These are phyloP conservation scores for Rhea pennata DNA, from an alignment of 2,113 vertebrate genomes.

Conservation along the genomic window DNA sequence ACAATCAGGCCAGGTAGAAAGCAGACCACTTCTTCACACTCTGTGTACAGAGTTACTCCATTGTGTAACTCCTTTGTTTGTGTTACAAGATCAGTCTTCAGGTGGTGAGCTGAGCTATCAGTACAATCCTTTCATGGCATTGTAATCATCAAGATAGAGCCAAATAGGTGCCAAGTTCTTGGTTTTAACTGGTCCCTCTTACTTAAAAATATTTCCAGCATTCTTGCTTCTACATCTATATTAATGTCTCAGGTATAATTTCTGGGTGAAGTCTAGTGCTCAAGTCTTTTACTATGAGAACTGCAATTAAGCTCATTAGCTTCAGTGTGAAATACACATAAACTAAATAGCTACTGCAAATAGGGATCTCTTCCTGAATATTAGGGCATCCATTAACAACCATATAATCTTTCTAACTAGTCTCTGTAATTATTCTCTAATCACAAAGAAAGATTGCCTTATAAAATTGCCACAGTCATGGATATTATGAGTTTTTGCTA, in stretches of 20 bases:
- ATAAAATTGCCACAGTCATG: neutral
- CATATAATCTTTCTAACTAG: neutral
- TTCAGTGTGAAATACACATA: neutral
- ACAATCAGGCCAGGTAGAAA: neutral
- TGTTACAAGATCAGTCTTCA: neutral
- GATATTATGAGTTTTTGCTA: neutral
- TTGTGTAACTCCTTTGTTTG: neutral
- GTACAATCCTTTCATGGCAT: neutral
- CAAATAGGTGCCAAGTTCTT: neutral
- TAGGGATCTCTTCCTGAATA: neutral
- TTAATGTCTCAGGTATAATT: neutral
- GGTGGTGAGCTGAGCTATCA: neutral
- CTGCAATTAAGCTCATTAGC: neutral
- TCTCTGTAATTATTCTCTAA: neutral
- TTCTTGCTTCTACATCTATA: neutral
- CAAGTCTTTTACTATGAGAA: neutral
- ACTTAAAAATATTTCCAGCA: neutral
- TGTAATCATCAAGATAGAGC: neutral
- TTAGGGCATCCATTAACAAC: neutral
- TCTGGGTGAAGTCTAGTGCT: neutral
- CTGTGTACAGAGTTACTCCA: neutral
- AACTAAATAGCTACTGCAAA: neutral
- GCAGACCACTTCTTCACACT: neutral
- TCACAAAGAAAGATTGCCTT: neutral
- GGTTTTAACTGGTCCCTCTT: neutral